A percentile compares a stretch with the other conserved stretches of the same genome.
Conservation (phyloP, 2,888 invertebrate genomes). For the Sarcophaga carnaria region DNA sequence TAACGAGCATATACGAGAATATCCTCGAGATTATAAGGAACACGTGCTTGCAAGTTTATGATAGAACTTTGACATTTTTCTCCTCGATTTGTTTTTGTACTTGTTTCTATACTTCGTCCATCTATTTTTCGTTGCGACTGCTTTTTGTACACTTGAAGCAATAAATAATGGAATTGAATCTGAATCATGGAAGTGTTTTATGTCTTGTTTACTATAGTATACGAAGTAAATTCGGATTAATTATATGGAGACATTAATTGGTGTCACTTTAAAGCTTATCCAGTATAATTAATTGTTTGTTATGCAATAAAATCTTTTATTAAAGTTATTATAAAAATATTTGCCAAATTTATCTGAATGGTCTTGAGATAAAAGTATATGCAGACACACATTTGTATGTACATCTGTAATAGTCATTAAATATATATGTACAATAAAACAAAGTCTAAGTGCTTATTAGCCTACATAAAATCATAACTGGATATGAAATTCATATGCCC, state of each 20-base stretch:
- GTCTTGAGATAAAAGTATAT: too few species aligned
- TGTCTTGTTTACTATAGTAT: constrained; percentile 15
- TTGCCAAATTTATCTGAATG: too few species aligned
- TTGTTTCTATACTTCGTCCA: constrained; percentile 6
- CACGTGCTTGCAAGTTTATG: constrained; percentile 67
- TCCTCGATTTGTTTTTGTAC: constrained; percentile 1
- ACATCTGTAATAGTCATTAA: too few species aligned
- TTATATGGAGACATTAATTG: background rate
- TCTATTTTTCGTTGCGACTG: background rate
- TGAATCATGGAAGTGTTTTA: constrained; percentile 4
- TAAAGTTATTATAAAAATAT: too few species aligned
- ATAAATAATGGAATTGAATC: constrained; percentile 41
- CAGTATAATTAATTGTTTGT: background rate
- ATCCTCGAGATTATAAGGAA: constrained; percentile 47
- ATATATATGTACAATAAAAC: too few species aligned
- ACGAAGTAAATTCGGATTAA: constrained; percentile 4
- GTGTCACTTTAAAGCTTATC: background rate
- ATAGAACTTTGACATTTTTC: constrained; percentile 60
- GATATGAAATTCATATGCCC: too few species aligned
- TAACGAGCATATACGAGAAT: constrained; percentile 13
- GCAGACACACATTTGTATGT: too few species aligned
- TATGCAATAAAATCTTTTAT: background rate
- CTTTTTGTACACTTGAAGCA: constrained; percentile 3
- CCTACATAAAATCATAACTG: too few species aligned
- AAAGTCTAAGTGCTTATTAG: too few species aligned